Percentiles rank a stretch among this genome's conserved stretches.
phyloP scores from a whole-genome alignment of 2,888 invertebrate species.

The Papilio gigon region DNA sequence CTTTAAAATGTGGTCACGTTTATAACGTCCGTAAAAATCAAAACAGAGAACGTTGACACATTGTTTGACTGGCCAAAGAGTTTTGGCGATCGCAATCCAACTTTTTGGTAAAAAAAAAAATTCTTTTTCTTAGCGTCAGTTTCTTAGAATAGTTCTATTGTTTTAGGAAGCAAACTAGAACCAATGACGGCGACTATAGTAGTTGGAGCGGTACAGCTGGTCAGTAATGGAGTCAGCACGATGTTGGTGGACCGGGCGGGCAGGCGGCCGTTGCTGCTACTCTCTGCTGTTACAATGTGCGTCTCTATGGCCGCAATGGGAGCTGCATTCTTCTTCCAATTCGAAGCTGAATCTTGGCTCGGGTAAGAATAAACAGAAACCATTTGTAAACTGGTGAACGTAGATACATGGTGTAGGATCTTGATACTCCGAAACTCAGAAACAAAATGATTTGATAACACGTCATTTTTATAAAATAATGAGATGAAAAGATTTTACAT shows the following conservation, averaged over 20 bases:
- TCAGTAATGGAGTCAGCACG: slow-evolving; percentile 78
- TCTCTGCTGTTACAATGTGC: slow-evolving; percentile 81
- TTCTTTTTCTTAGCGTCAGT: background rate
- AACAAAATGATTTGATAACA: too few relatives aligned
- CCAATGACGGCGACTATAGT: slow-evolving; percentile 81
- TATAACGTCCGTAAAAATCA: background rate
- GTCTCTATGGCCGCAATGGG: slow-evolving; percentile 81
- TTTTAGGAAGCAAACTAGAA: slow-evolving; percentile 73
- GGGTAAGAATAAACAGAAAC: slow-evolving; percentile 60
- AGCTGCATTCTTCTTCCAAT: slow-evolving; percentile 77
- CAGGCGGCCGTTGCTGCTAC: slow-evolving; percentile 81
- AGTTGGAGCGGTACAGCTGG: slow-evolving; percentile 81
- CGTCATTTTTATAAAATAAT: too few relatives aligned
- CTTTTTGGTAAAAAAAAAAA: too few relatives aligned
- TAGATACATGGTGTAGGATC: too few relatives aligned
- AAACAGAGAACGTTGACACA: background rate
- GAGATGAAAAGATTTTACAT: too few relatives aligned
- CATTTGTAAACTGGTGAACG: too few relatives aligned
- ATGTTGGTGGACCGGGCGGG: slow-evolving; percentile 84
- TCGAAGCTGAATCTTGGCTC: slow-evolving; percentile 65
- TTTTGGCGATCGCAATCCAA: background rate
- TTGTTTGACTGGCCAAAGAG: background rate
- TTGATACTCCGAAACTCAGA: too few relatives aligned
- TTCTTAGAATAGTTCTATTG: background rate
- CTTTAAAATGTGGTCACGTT: background rate